phyloP scores from a whole-genome alignment of 2,888 invertebrate species.

The Marronus borbonicus region DNA sequence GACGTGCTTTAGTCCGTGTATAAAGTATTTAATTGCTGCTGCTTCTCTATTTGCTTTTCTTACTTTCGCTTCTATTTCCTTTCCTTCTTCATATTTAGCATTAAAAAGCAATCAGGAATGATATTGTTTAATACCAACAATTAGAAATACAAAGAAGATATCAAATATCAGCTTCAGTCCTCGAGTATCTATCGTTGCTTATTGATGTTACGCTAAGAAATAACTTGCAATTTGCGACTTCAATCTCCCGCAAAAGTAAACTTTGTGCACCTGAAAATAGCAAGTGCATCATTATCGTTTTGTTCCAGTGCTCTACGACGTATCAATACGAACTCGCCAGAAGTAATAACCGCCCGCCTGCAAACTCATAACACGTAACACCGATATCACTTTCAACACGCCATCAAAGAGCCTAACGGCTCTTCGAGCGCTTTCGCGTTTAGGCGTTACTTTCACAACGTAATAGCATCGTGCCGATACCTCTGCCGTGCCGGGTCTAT shows the following conservation, averaged over 20 bases:
- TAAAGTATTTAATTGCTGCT: too few species aligned
- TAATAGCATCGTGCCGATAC: background rate
- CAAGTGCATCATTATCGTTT: conserved; percentile 7
- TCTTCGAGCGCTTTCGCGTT: background rate
- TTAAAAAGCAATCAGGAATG: too few species aligned
- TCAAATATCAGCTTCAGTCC: too few species aligned
- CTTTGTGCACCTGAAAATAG: background rate
- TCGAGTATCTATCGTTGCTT: too few species aligned
- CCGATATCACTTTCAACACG: background rate
- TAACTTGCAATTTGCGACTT: too few species aligned
- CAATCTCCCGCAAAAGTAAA: background rate
- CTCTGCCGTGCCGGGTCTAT: background rate
- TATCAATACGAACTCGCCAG: background rate
- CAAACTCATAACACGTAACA: background rate
- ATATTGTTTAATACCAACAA: too few species aligned
- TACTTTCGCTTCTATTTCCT: too few species aligned
- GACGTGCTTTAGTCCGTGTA: too few species aligned
- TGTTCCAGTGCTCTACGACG: background rate
- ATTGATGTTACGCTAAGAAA: too few species aligned
- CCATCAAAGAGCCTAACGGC: background rate
- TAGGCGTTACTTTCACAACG: conserved; percentile 10
- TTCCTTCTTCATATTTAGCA: too few species aligned
- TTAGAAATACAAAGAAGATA: too few species aligned
- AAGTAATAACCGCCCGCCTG: background rate
- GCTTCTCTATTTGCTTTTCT: too few species aligned